These are phyloP conservation scores for Limenitis camilla DNA, from an alignment of 2,888 invertebrate species.

Conservation along the genomic window DNA sequence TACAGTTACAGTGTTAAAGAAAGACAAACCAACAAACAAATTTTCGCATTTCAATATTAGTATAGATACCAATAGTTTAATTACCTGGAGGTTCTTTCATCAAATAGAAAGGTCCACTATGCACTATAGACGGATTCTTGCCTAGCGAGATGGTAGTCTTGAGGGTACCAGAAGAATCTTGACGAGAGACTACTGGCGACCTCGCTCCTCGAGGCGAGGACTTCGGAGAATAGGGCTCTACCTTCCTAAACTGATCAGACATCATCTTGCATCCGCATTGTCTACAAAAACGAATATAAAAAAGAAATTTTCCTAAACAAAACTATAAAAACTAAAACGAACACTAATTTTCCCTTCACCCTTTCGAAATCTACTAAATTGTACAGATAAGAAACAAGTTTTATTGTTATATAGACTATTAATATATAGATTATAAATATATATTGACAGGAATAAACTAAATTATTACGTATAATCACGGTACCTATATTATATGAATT, in stretches of 20 bases:
- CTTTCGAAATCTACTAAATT: constrained; percentile 26
- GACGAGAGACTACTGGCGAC: constrained; percentile 95
- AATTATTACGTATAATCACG: too few species aligned
- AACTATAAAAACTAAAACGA: constrained; percentile 55
- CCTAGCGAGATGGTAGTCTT: constrained; percentile 98
- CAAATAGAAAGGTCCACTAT: constrained; percentile 98
- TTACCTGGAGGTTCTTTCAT: constrained; percentile 96
- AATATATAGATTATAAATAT: not conserved
- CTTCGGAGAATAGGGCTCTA: constrained; percentile 96
- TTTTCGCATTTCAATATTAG: too few species aligned
- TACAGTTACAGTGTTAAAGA: not conserved
- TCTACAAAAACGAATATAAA: constrained; percentile 52
- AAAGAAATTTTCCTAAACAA: constrained; percentile 56
- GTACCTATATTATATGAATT: too few species aligned
- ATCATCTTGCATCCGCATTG: constrained; percentile 85
- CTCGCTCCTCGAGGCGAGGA: constrained; percentile 94
- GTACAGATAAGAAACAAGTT: constrained; percentile 14
- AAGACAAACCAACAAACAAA: not conserved
- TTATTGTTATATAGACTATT: constrained; percentile 1
- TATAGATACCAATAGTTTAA: too few species aligned
- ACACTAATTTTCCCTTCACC: constrained; percentile 30
- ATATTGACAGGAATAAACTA: not conserved
- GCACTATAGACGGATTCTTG: constrained; percentile 97
- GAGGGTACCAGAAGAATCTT: constrained; percentile 97
- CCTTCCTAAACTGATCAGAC: constrained; percentile 93